These are phyloP conservation scores for Ceraclea dissimilis DNA, from an alignment of 2,888 invertebrate species.

Conservation along the genomic window DNA sequence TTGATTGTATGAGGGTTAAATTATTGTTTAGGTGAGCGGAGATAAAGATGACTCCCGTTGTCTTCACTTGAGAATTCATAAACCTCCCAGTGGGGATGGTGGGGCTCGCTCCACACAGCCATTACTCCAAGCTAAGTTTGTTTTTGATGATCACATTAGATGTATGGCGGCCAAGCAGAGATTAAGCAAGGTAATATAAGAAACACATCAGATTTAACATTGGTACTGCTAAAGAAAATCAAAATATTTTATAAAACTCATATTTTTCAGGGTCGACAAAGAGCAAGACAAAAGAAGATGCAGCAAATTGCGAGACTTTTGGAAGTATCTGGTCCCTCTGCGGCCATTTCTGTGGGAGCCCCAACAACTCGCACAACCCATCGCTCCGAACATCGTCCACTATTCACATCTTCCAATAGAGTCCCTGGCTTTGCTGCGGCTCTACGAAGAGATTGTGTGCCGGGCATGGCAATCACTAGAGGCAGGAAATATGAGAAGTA, in stretches of 20 bases:
- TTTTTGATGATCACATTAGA: slow-evolving; percentile 97
- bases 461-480: slow-evolving; percentile 24
- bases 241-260: too few species aligned
- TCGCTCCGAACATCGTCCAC: slow-evolving; percentile 42
- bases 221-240: neutral
- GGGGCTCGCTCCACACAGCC: slow-evolving; percentile 66
- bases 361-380: slow-evolving; percentile 33
- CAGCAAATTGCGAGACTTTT: slow-evolving; percentile 87
- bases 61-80: slow-evolving; percentile 87
- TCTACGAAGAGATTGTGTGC: slow-evolving; percentile 40
- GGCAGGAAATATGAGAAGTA: slow-evolving; percentile 12
- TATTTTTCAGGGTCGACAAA: slow-evolving; percentile 66
- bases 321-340: slow-evolving; percentile 65
- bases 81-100: slow-evolving; percentile 53
- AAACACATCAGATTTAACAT: neutral
- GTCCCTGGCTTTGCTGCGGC: slow-evolving; percentile 53
- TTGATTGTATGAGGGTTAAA: slow-evolving; percentile 6
- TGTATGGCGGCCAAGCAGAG: slow-evolving; percentile 98
- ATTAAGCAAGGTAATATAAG: slow-evolving; percentile 58
- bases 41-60: slow-evolving; percentile 96
- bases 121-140: slow-evolving; percentile 82
- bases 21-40: slow-evolving; percentile 58
- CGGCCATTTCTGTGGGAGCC: slow-evolving; percentile 41
- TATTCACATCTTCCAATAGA: slow-evolving; percentile 42
- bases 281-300: slow-evolving; percentile 95